Evolutionary conservation across 2,113 vertebrate genomes (phyloP), one percentile per base, ranked within the genome.

Genomic region (Piaya cayana): DNA sequence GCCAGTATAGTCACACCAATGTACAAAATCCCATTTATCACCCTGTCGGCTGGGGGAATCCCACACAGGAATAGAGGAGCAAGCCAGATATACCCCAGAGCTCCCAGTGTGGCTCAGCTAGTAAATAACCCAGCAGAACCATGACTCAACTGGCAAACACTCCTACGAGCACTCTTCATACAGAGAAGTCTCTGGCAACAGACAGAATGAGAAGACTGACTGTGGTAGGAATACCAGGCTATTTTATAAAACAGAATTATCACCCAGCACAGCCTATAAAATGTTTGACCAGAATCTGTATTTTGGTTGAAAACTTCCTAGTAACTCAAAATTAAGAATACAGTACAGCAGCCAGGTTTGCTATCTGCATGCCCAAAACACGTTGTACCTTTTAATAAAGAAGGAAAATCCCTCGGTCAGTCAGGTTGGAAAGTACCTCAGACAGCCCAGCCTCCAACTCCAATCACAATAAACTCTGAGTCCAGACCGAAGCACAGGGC

Each of bases 51-150:
- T 7, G 5, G 22, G 15, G 37, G 15, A 82, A 37, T 27, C 17
- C 34, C 43, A 67, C 42, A 42, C 49, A 55, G 0, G 0, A 26
- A 59, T 1, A 45, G 22, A n/a, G 47, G 53, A 25, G 12, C 8
- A 8, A 37, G n/a, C 14, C 21, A 43, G 49, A 68, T 2, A 0
- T 5, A 39, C 0, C 0, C 13, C 5, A 0, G 3, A 19, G 49
- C 18, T 29, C 42, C 25, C 0, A 6, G 58, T 0, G 0, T 0
- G 5, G 20, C 52, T 50, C 2, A 5, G 50, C 62, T 8, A 37
- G 62, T 49, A 47, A 82, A 52, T 26, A 47, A 52, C 2, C 34
- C 27, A 68, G 68, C 62, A 47, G 0, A 3, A 58, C 43, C 0
- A 0, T 86, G 90, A 77, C 59, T 86, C 82, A 88, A 22, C 53